A percentile compares a stretch with the other conserved stretches of the same genome.
phyloP scores from a whole-genome alignment of 2,888 invertebrate species.

The Drosophila meridionalis region DNA sequence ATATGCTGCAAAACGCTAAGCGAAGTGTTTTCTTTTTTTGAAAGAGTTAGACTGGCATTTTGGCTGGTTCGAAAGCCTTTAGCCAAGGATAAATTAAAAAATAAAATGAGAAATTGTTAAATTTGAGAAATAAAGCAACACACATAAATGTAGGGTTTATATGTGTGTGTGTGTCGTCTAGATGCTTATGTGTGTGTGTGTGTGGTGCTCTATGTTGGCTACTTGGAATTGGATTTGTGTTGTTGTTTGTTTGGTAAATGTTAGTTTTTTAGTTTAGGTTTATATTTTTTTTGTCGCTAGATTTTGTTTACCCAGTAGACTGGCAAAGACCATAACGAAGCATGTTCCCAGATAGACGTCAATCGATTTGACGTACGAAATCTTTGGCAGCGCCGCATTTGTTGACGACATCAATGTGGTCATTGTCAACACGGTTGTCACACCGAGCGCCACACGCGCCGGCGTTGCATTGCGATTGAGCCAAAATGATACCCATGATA shows the following conservation, averaged over 20 bases:
- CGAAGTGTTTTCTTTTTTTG: slow-evolving; percentile 37
- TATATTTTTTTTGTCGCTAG: slow-evolving; percentile 56
- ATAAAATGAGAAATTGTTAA: slow-evolving; percentile 17
- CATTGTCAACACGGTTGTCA: slow-evolving; percentile 98
- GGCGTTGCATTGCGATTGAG: slow-evolving; percentile 97
- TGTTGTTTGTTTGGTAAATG: slow-evolving; percentile 37
- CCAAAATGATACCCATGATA: slow-evolving; percentile 99
- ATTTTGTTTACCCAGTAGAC: slow-evolving; percentile 92
- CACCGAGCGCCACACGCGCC: slow-evolving; percentile 96
- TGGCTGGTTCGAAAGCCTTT: slow-evolving; percentile 34
- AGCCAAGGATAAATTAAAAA: slow-evolving; percentile 25
- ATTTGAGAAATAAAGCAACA: slow-evolving; percentile 36
- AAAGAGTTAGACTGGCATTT: slow-evolving; percentile 33
- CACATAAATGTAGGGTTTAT: slow-evolving; percentile 18
- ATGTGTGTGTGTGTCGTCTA: slow-evolving; percentile 17
- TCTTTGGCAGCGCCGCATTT: slow-evolving; percentile 98
- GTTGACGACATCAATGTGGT: slow-evolving; percentile 98
- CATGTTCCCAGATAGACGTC: slow-evolving; percentile 98
- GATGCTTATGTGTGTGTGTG: slow-evolving; percentile 27
- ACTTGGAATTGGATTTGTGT: slow-evolving; percentile 37
- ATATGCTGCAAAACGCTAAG: slow-evolving; percentile 71
- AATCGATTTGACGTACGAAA: slow-evolving; percentile 98
- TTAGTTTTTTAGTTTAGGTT: slow-evolving; percentile 29
- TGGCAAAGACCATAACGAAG: slow-evolving; percentile 99
- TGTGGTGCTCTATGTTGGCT: slow-evolving; percentile 36